Evolutionary conservation across 2,113 vertebrate species (phyloP).

Genomic region (Leptobrachium ailaonicum): DNA sequence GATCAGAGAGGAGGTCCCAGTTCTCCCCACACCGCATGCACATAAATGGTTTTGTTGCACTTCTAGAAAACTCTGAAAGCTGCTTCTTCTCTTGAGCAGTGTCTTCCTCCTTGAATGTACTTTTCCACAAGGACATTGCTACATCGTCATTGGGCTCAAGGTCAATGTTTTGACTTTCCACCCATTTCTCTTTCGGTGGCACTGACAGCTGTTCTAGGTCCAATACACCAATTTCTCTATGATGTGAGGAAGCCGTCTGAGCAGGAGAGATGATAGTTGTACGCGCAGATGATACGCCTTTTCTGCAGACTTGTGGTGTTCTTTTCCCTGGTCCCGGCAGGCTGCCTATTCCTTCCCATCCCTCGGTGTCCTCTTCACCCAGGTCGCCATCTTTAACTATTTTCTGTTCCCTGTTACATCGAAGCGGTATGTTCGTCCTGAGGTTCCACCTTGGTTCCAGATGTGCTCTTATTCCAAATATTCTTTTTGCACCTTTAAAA

Average conservation of each 20-base stretch:
- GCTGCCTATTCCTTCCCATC: neutral
- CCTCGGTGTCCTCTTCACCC: too few species aligned
- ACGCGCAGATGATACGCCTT: neutral
- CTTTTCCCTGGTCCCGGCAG: neutral
- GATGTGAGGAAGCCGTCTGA: neutral
- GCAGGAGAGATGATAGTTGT: neutral
- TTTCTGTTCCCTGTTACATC: too few species aligned
- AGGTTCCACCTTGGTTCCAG: too few species aligned
- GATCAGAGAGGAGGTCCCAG: conserved; percentile 60
- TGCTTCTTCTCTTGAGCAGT: neutral
- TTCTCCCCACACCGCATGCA: conserved; percentile 62
- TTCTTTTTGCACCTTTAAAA: too few species aligned
- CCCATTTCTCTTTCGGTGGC: neutral
- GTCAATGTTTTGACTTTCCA: neutral
- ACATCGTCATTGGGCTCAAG: neutral
- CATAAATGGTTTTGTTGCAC: conserved; percentile 52
- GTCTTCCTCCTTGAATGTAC: neutral
- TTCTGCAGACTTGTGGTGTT: too few species aligned
- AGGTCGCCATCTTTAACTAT: too few species aligned
- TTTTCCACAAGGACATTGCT: neutral
- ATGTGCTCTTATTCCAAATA: too few species aligned
- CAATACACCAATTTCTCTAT: neutral
- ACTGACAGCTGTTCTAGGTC: too few species aligned
- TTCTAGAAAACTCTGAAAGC: neutral
- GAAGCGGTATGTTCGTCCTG: too few species aligned